phyloP scores from a whole-genome alignment of 2,797 vertebrate species.

The Melanotaenia maccullochi region DNA sequence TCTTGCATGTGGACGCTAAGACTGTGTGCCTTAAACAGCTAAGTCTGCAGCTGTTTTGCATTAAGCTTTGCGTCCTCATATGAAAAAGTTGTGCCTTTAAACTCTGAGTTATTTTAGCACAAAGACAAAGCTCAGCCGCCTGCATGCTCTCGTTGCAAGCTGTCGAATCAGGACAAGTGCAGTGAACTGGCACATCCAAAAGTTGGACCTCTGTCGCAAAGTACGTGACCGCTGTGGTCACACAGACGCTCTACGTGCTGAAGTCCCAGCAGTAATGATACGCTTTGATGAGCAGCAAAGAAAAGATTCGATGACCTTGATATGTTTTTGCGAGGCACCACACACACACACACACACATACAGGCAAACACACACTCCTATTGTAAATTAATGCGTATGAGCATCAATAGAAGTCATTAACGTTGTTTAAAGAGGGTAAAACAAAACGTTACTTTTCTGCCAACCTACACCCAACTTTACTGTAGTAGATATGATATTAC shows the following conservation, averaged over 20 bases:
- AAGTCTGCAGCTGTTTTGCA: constrained; percentile 45
- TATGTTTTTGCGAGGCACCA: constrained; percentile 17
- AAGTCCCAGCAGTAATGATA: constrained; percentile 48
- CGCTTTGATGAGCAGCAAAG: constrained; percentile 72
- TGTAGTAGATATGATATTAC: not conserved
- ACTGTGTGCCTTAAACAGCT: not conserved
- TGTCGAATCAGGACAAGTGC: constrained; percentile 47
- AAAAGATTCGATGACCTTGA: constrained; percentile 65
- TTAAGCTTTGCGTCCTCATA: constrained; percentile 21
- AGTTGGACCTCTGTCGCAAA: constrained; percentile 64
- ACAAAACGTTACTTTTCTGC: not conserved
- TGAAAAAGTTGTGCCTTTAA: constrained; percentile 44
- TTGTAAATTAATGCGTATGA: constrained; percentile 37
- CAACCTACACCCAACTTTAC: not conserved
- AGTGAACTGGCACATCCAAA: constrained; percentile 50
- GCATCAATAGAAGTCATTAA: not conserved
- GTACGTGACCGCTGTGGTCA: constrained; percentile 76
- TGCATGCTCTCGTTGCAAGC: constrained; percentile 39
- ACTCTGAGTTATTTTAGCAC: constrained; percentile 36
- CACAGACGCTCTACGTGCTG: constrained; percentile 72
- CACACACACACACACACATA: not conserved
- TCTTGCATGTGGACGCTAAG: not conserved
- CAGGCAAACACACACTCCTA: not conserved
- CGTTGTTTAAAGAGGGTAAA: too few species aligned
- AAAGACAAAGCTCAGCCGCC: constrained; percentile 7